Conservation (phyloP, 2,888 invertebrate genomes). For the Schrankia costaestrigalis region DNA sequence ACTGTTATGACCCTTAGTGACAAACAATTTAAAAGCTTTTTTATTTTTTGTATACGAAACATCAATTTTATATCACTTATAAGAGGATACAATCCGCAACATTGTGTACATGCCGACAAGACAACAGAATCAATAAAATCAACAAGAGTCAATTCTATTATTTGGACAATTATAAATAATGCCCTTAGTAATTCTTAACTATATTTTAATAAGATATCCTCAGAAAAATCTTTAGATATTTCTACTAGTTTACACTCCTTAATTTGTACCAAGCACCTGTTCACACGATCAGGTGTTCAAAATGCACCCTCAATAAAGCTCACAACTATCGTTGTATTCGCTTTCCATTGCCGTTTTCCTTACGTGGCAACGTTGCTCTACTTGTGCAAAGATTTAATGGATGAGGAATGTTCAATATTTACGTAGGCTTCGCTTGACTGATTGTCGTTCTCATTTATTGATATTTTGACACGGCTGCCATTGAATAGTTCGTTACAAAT, state of each 20-base stretch:
- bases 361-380: too few relatives aligned
- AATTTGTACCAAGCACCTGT: slow-evolving; percentile 47
- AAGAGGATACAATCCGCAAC: too few relatives aligned
- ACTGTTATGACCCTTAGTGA: too few relatives aligned
- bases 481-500: slow-evolving; percentile 38
- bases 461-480: slow-evolving; percentile 47
- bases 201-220: slow-evolving; percentile 26
- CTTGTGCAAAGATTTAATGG: too few relatives aligned
- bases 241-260: slow-evolving; percentile 22
- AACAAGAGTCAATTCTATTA: neutral
- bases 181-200: neutral
- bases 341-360: slow-evolving; percentile 24
- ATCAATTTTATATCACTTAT: too few relatives aligned
- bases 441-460: slow-evolving; percentile 36
- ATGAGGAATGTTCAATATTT: neutral
- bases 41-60: neutral
- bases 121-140: neutral
- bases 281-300: slow-evolving; percentile 53
- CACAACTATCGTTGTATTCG: neutral
- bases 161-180: neutral
- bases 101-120: too few relatives aligned
- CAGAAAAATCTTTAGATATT: slow-evolving; percentile 31
- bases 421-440: slow-evolving; percentile 10
- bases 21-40: neutral
- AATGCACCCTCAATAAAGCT: slow-evolving; percentile 22